Conservation (phyloP, 1,140 invertebrate species). For the Cydia strobilella region DNA sequence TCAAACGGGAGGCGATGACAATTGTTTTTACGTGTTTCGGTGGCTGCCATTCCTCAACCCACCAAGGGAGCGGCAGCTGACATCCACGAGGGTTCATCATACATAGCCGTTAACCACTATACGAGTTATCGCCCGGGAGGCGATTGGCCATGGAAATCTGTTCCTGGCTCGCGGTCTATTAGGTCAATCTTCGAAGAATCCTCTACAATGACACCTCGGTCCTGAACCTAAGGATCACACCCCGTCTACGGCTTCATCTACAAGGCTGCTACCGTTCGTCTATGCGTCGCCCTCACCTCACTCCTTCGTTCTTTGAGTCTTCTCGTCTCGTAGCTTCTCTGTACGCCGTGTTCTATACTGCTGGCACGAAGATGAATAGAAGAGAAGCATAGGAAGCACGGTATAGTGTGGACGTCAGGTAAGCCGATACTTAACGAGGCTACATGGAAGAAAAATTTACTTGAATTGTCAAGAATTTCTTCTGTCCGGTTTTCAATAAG, state of each 20-base stretch:
- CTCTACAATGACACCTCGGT: neutral
- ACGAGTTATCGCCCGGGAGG: too few species aligned
- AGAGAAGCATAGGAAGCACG: neutral
- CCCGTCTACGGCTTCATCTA: neutral
- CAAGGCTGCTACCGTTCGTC: neutral
- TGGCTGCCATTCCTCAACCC: too few species aligned
- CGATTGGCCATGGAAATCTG: too few species aligned
- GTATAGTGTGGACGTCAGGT: neutral
- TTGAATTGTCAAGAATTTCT: neutral
- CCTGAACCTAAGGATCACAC: neutral
- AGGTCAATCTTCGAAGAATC: neutral
- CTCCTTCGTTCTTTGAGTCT: neutral
- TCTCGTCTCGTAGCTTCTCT: neutral
- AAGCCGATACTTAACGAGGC: neutral
- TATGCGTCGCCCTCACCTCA: too few species aligned
- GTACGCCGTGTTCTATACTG: neutral
- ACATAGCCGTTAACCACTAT: too few species aligned
- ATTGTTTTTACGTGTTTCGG: too few species aligned
- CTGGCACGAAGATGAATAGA: neutral
- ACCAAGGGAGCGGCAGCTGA: too few species aligned
- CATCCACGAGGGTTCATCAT: too few species aligned
- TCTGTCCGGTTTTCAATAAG: neutral
- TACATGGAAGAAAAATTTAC: neutral
- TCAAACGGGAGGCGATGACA: too few species aligned
- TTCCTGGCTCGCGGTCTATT: too few species aligned